Evolutionary conservation across 2,113 vertebrate species (phyloP), one percentile per base, ranked within the genome.

Genomic region (Polyodon spathula): DNA sequence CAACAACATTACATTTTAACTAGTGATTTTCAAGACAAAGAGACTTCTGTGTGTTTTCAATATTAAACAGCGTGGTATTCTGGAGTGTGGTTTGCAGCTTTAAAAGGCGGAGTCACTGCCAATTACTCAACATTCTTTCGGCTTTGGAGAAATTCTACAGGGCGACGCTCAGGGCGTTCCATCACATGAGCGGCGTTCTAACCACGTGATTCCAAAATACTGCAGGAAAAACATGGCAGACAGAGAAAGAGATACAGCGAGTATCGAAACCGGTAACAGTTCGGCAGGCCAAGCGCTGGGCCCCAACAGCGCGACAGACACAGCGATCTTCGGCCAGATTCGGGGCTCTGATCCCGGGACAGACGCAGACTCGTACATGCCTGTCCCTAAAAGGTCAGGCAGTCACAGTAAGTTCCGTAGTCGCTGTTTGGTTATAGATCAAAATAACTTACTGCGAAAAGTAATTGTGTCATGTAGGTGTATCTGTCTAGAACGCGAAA

Each of bases 171-270:
- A 27, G 27, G 27, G 27, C 27, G 27, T 27, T 27, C 2, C 27
- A 53, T 83, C 84, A 87, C 78, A 76, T 87, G 81, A 73, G 9
- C 15, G 5, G 12, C 1, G 10, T n/a, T 27, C 17, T 3, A 9
- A 59, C 86, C 84, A 88, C 65, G 84, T 86, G 85, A 86, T 67
- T 17, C 4, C 12, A 11, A 58, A 43, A 48, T 12, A 12, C 58
- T 63, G 67, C n/a, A n/a, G n/a, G 66, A 74, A 73, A 77, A 88
- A 27, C 1, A 27, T 88, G 86, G 84, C 86, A 50, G 84, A 81
- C 0, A 76, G 63, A 1, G 84, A 80, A 4, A 78, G 81, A 40
- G 81, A 86, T 5, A 80, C 83, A 1, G 76, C 73, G 12, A 76
- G 71, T 0, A 81, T 84, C 80, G 81, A 84, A 12, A 81, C 69